A percentile compares a stretch with the other conserved stretches of the same genome.
phyloP scores from a whole-genome alignment of 2,888 invertebrate species.

The Geophilus truncorum region DNA sequence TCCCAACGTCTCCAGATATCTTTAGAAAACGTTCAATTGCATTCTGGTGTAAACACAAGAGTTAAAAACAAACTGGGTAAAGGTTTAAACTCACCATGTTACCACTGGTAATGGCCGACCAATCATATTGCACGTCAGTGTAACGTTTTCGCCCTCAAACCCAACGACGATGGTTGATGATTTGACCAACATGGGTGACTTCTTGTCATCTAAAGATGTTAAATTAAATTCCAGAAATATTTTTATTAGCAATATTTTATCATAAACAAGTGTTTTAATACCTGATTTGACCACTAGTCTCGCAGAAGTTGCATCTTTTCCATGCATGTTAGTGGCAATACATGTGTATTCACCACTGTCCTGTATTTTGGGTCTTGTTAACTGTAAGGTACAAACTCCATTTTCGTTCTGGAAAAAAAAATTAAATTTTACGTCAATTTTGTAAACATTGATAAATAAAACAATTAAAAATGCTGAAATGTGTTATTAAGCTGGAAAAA shows the following conservation, averaged over 20 bases:
- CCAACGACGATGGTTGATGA: conserved; percentile 35
- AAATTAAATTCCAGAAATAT: neutral
- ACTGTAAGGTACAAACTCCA: conserved; percentile 39
- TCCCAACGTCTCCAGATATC: no score
- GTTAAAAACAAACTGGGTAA: no score
- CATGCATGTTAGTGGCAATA: conserved; percentile 68
- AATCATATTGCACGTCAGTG: conserved; percentile 71
- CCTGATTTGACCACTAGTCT: conserved; percentile 65
- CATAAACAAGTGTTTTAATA: conserved; percentile 57
- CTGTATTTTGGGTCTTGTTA: conserved; percentile 36
- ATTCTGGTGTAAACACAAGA: no score
- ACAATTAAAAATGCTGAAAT: no score
- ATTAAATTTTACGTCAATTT: neutral
- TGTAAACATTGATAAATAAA: no score
- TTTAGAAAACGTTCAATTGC: no score
- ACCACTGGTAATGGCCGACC: conserved; percentile 68
- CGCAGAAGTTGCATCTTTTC: conserved; percentile 64
- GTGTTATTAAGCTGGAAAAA: no score
- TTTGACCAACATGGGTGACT: conserved; percentile 35
- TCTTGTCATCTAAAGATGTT: conserved; percentile 29
- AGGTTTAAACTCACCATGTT: conserved; percentile 56
- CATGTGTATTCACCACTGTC: conserved; percentile 71
- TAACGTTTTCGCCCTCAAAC: conserved; percentile 61
- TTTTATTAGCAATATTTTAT: neutral
- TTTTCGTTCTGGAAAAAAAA: conserved; percentile 38